Evolutionary conservation across 2,113 vertebrate genomes (phyloP).

Genomic region (Sander vitreus): DNA sequence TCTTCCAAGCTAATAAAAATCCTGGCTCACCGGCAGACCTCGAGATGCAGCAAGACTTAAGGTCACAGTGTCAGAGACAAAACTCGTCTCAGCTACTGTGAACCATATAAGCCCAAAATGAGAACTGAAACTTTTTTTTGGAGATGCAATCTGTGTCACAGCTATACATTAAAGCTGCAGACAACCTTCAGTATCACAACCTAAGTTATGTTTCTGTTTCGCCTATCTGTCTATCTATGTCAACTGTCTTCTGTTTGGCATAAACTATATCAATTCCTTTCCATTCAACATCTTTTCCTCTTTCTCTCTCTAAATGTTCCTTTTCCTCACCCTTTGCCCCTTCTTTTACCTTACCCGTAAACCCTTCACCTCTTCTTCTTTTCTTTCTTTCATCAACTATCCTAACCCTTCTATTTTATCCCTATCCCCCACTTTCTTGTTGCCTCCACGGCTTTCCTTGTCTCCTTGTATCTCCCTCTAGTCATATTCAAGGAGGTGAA

Average conservation of each 20-base stretch:
- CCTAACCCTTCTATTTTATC: background rate
- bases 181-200: conserved; percentile 9
- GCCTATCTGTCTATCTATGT: conserved; percentile 5
- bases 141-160: conserved; percentile 23
- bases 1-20: conserved; percentile 62
- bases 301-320: background rate
- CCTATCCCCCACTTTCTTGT: background rate
- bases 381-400: conserved; percentile 9
- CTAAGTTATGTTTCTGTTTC: conserved; percentile 2
- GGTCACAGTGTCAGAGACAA: conserved; percentile 61
- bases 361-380: conserved; percentile 17
- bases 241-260: conserved; percentile 6
- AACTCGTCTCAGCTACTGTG: conserved; percentile 44
- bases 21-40: conserved; percentile 32
- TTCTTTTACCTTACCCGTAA: background rate
- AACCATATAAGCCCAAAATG: conserved; percentile 26
- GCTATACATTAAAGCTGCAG: conserved; percentile 21
- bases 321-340: background rate
- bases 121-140: conserved; percentile 41
- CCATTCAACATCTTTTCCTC: conserved; percentile 21
- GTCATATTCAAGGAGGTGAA: conserved; percentile 99
- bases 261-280: conserved; percentile 26
- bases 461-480: conserved; percentile 62
- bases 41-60: conserved; percentile 39
- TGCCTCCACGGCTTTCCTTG: conserved; percentile 21